These are phyloP conservation scores for Pardalotus punctatus DNA, from an alignment of 2,113 vertebrate species.

Conservation along the genomic window DNA sequence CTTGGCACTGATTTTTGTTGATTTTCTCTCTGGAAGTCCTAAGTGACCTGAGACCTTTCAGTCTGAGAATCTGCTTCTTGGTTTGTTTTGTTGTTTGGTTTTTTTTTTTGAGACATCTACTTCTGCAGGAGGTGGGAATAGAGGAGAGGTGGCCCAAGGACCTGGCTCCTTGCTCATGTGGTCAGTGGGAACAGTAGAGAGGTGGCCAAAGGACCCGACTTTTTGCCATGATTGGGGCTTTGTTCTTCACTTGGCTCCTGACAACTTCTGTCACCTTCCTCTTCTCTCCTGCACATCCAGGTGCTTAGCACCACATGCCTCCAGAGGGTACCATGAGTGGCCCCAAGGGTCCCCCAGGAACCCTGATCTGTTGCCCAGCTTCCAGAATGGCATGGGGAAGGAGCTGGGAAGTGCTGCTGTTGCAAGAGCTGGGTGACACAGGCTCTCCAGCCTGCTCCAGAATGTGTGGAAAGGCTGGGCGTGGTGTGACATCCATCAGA, in stretches of 20 bases:
- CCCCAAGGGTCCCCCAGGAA: neutral
- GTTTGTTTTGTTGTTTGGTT: neutral
- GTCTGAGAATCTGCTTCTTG: neutral
- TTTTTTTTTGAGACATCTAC: neutral
- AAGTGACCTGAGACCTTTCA: neutral
- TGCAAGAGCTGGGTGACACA: neutral
- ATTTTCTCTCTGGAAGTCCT: neutral
- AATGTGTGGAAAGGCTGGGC: neutral
- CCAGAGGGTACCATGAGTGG: neutral
- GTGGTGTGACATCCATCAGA: neutral
- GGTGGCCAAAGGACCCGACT: rapidly evolving
- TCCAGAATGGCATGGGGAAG: neutral
- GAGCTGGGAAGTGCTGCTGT: neutral
- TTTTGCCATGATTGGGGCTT: neutral
- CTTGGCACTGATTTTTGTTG: neutral
- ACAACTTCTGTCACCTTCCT: neutral
- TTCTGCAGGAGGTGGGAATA: rapidly evolving
- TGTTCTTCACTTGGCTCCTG: neutral
- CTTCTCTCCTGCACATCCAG: neutral
- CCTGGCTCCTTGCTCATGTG: neutral
- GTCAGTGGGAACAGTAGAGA: neutral
- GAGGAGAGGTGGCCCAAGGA: neutral
- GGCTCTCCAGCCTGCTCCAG: neutral
- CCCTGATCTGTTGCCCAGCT: neutral
- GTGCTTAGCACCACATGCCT: rapidly evolving